Evolutionary conservation across 2,113 vertebrate genomes (phyloP), one percentile per base, ranked within the genome.

Genomic region (Canis aureus): DNA sequence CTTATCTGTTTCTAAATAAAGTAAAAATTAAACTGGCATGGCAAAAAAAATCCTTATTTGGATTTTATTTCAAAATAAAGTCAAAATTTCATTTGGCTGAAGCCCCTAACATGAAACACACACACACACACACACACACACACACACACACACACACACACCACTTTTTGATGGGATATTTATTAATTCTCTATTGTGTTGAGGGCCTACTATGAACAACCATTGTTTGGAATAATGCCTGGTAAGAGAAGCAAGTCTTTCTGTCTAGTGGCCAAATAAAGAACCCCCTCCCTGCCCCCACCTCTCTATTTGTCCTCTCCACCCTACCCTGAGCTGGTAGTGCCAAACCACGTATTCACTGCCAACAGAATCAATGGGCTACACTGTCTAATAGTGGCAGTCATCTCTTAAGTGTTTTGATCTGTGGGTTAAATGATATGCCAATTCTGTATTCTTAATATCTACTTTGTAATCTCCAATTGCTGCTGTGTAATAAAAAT

Each of bases 401-500:
- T 27, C 76, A 74, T 93, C 73, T 97, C 80, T 87, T 76, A 74
- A 94, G 67, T 94, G 66, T 91, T 96, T 97, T 96, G 73, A 95
- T 94, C 69, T 95, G 16, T 94, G 79, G 49, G 66, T 87, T 92
- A 97, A 95, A 96, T 55, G 82, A 94, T 93, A 80, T 80, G 80
- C 93, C 86, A 94, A 29, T 81, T 87, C 66, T 69, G 29, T 94
- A 64, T 81, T 95, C 90, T 97, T 96, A 92, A 55, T 88, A 96
- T 89, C 38, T 59, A 71, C 66, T 53, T 97, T 95, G 86, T 95
- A 94, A 95, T 80, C 29, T 43, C 89, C 83, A 97, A 83, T 82
- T 97, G 66, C 81, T 96, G 55, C 55, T 91, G 22, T 86, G 4
- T 78, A 96, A 97, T 94, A 94, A 95, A 97, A 96, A 94, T 80